These are phyloP conservation scores for Phenganax marumi DNA, from an alignment of 92 coral and sea anemone genomes.

Conservation along the genomic window DNA sequence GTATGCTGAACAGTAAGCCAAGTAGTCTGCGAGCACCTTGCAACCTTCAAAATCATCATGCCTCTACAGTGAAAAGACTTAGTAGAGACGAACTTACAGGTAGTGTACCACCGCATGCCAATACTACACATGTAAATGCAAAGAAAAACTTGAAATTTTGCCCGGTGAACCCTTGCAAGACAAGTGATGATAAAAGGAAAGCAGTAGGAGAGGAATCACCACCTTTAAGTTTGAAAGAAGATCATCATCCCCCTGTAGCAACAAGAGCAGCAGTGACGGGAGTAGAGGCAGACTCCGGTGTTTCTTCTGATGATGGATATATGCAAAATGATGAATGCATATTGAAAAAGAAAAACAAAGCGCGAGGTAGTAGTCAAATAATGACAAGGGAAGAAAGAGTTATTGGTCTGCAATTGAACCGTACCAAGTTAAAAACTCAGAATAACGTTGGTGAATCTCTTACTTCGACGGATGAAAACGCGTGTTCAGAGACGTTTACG, in stretches of 20 bases:
- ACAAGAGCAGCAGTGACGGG: neutral
- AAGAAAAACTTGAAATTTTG: neutral
- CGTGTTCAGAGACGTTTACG: neutral
- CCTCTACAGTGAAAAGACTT: neutral
- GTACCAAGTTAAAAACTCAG: neutral
- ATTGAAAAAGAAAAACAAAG: neutral
- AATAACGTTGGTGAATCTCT: neutral
- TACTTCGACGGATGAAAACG: neutral
- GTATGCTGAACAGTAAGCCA: neutral
- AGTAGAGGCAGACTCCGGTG: neutral
- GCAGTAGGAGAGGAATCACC: neutral
- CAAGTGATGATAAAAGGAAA: neutral
- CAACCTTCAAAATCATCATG: neutral
- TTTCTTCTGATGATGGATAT: neutral
- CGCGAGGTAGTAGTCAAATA: neutral
- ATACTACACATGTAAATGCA: neutral
- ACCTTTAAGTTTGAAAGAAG: neutral
- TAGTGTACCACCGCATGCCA: neutral
- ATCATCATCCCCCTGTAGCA: neutral
- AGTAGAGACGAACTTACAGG: slow-evolving; percentile 4
- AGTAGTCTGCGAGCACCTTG: neutral
- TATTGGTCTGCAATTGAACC: neutral
- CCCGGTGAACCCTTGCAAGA: neutral
- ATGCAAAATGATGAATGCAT: neutral
- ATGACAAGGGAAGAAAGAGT: neutral